phyloP scores from a whole-genome alignment of 2,113 vertebrate species.

The Galemys pyrenaicus region DNA sequence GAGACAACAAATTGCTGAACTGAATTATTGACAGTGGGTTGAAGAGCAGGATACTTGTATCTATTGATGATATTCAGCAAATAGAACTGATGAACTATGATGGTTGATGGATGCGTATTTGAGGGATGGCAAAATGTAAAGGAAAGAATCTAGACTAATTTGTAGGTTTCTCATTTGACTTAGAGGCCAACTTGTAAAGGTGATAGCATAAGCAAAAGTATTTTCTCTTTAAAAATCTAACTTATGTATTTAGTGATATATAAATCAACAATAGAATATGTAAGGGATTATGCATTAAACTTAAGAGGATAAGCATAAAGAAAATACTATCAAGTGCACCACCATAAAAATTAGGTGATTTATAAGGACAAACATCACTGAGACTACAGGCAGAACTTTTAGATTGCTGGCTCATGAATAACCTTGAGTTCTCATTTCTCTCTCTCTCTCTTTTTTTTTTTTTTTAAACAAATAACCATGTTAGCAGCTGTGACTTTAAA shows the following conservation, averaged over 20 bases:
- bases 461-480: background rate
- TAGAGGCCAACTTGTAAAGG: slow-evolving; percentile 4
- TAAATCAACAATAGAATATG: slow-evolving; percentile 15
- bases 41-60: background rate
- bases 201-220: slow-evolving; percentile 7
- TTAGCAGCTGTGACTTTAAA: background rate
- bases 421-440: background rate
- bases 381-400: slow-evolving; percentile 18
- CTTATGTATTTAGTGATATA: background rate
- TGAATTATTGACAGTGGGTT: background rate
- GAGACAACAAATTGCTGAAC: background rate
- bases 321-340: background rate
- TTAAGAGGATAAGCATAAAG: background rate
- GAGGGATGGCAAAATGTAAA: background rate
- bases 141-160: background rate
- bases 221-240: slow-evolving; percentile 40
- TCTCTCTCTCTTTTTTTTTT: background rate
- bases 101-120: background rate
- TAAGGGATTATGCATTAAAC: background rate
- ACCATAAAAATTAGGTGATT: background rate
- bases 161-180: background rate
- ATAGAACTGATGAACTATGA: background rate
- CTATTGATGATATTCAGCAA: background rate
- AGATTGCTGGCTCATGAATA: background rate
- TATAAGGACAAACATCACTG: background rate